These are phyloP conservation scores for Nyctereutes procyonoides DNA, from an alignment of 2,113 vertebrate species.

Conservation along the genomic window DNA sequence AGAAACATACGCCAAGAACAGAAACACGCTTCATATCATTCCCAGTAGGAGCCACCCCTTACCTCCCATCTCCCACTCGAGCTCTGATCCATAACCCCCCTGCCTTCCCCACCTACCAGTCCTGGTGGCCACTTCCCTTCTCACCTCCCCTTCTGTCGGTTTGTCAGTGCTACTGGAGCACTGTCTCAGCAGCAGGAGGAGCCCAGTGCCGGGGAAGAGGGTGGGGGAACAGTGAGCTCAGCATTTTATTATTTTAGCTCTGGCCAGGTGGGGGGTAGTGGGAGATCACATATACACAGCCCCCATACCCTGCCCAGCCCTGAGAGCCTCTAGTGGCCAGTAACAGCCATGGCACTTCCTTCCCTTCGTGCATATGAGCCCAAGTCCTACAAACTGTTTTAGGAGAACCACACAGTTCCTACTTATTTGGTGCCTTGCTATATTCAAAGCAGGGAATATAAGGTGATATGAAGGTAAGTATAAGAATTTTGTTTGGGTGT, in stretches of 20 bases:
- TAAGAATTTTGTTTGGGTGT: background rate
- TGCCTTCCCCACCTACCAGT: conserved; percentile 74
- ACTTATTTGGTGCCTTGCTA: background rate
- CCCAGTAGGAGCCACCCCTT: background rate
- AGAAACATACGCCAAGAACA: background rate
- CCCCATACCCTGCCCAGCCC: conserved; percentile 74
- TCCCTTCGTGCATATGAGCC: background rate
- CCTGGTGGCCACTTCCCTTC: conserved; percentile 58
- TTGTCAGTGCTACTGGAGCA: conserved; percentile 57
- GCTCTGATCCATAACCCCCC: conserved; percentile 11
- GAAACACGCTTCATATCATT: background rate
- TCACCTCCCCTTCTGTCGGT: conserved; percentile 77
- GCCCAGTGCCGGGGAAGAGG: conserved; percentile 72
- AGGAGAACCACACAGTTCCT: background rate
- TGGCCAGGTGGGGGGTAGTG: conserved; percentile 80
- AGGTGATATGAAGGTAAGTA: background rate
- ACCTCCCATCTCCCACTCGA: conserved; percentile 33
- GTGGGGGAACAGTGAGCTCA: conserved; percentile 87
- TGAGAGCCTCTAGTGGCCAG: conserved; percentile 81
- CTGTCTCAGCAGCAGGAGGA: conserved; percentile 63
- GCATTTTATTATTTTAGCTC: conserved; percentile 87
- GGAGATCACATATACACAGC: conserved; percentile 85
- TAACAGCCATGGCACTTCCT: conserved; percentile 39
- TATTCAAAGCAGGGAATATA: background rate
- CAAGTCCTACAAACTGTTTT: background rate